Evolutionary conservation across 2,888 invertebrate genomes (phyloP), one percentile per base, ranked within the genome.

Genomic region (Drosophila neonasuta): DNA sequence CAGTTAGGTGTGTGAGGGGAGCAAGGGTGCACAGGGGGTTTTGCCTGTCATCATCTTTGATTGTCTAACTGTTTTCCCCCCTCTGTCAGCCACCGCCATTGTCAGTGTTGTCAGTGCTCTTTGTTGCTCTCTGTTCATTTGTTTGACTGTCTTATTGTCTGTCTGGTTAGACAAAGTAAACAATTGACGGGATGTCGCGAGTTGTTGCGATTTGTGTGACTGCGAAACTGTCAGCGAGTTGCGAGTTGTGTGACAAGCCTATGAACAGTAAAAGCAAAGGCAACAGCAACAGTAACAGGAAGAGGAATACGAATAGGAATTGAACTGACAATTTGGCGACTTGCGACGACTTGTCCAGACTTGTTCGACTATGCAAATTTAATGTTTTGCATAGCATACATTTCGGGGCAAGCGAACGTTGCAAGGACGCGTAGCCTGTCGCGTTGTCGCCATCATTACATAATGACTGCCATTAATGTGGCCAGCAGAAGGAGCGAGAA

Each of bases 401-500:
- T 71, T 77, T 67, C 15, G 30, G 52, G 55, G 44, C 34, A 13
- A 29, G 29, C 10, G 15, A 30, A 10, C 30, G 50, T 0, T 32
- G 67, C 71, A 55, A 64, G 70, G 70, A 64, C 64, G 50, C 64
- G 60, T 45, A 45, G 62, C 17, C 13, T 59, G 60, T n/a, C 55
- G 66, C 74, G 39, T 62, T 70, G 68, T 63, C 71, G 68, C 77
- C 71, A 71, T 75, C 80, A 80, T 85, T 85, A 71, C 72, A 75
- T 83, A 85, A 85, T 71, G 80, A 64, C 70, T 69, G 83, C 74
- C 83, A 80, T 84, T 84, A 86, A 86, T 83, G 80, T 74, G 67
- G 55, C 62, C 68, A 72, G 63, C 68, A 71, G 68, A 34, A 20
- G 56, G 41, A 6, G 11, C 13, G 17, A 10, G 17, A n/a, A 5